These are phyloP conservation scores for Cosmopolites sordidus DNA, from an alignment of 2,888 invertebrate genomes.

Conservation along the genomic window DNA sequence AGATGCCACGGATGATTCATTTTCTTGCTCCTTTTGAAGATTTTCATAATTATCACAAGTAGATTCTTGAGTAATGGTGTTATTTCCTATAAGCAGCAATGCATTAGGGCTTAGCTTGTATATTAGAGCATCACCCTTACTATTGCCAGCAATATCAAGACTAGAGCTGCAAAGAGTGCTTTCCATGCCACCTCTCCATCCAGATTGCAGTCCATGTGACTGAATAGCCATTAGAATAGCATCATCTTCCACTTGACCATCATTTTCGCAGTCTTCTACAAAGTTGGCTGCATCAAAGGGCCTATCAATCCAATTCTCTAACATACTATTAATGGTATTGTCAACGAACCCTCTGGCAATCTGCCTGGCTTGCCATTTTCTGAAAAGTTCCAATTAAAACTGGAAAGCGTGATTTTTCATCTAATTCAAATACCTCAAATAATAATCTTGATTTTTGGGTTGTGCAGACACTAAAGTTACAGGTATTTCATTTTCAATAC, in stretches of 20 bases:
- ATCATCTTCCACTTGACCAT: slow-evolving; percentile 60
- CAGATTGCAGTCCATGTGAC: slow-evolving; percentile 60
- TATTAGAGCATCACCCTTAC: slow-evolving; percentile 11
- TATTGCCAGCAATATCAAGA: slow-evolving; percentile 11
- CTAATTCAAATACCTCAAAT: too few species aligned
- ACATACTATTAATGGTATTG: slow-evolving; percentile 64
- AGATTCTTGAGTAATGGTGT: slow-evolving; percentile 29
- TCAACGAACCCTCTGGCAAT: slow-evolving; percentile 63
- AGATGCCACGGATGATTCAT: slow-evolving; percentile 17
- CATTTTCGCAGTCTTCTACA: slow-evolving; percentile 54
- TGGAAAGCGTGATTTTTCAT: not conserved
- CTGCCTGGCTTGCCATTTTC: slow-evolving; percentile 64
- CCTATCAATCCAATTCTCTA: slow-evolving; percentile 55
- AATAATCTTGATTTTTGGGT: slow-evolving; percentile 42
- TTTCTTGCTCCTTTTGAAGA: slow-evolving; percentile 32
- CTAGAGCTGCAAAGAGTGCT: slow-evolving; percentile 2
- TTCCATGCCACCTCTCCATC: slow-evolving; percentile 5
- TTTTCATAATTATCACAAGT: slow-evolving; percentile 38
- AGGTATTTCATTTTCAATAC: slow-evolving; percentile 36
- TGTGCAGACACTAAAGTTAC: slow-evolving; percentile 39
- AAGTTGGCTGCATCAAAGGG: slow-evolving; percentile 54
- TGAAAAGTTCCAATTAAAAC: slow-evolving; percentile 8
- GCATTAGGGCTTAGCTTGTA: not conserved
- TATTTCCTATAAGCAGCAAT: not conserved
- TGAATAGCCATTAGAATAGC: slow-evolving; percentile 72